Evolutionary conservation across 2,888 invertebrate species (phyloP), one percentile per base, ranked within the genome.

Genomic region (Apodemia zela): DNA sequence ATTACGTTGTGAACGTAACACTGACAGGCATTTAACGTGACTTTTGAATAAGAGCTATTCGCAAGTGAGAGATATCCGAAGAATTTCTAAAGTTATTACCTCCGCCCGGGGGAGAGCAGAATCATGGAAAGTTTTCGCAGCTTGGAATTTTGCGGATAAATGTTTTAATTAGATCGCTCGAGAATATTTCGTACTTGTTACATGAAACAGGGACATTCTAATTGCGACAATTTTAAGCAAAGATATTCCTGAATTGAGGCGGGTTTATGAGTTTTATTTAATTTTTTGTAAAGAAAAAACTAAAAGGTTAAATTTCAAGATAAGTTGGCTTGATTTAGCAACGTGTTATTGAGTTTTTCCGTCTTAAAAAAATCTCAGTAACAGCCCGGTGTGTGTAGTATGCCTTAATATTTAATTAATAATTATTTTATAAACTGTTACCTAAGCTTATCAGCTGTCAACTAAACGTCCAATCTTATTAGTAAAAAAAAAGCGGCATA

Each of bases 141-240:
- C 73, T 77, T 73, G 87, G 89, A 86, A 89, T 90, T 85, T 85
- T 86, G 87, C 81, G 89, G 87, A 85, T 87, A 85, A 87, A 81
- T 83, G 89, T 83, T 89, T 90, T 90, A 91, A 90, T 91, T 90
- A 85, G 87, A 85, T 83, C 84, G 79, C 79, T 77, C 75, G 80
- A 76, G 87, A 83, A 88, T 85, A 88, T 87, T 89, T 85, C 85
- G 87, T 88, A 87, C 89, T 85, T 89, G 84, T 82, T 75, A 77
- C 77, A 78, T 73, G 72, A 69, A 76, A 72, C 68, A 60, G 62
- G 65, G 69, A 72, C 71, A 71, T 72, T 67, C 66, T 68, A 58
- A 47, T 65, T 63, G 66, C 67, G 66, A n/a, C 25, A 25, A 25
- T 57, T 54, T 54, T 21, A 54, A 25, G 25, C 25, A 25, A 25